phyloP scores from a whole-genome alignment of 1,140 invertebrate genomes.

The Pomacea maculata region DNA sequence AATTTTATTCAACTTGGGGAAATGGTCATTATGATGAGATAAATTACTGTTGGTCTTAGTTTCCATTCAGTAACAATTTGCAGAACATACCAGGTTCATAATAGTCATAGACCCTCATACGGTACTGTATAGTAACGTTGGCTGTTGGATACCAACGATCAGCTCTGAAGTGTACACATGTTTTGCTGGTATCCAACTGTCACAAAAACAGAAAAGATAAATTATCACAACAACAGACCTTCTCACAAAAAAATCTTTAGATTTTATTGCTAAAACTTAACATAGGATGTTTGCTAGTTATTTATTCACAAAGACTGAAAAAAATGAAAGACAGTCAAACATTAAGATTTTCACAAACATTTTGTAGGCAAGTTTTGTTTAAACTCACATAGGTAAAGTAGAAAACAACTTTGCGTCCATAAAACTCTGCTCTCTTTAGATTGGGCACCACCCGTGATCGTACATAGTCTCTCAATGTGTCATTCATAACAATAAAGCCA shows the following conservation, averaged over 20 bases:
- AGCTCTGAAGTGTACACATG: slow-evolving; percentile 91
- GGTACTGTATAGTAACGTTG: slow-evolving; percentile 92
- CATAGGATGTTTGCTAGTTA: too few relatives aligned
- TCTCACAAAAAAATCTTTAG: too few relatives aligned
- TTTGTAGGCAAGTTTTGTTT: too few relatives aligned
- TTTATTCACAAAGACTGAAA: too few relatives aligned
- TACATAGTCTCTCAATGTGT: slow-evolving; percentile 86
- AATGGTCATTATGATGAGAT: too few relatives aligned
- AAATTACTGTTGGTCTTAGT: too few relatives aligned
- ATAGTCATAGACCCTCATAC: slow-evolving; percentile 93
- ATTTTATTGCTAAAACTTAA: too few relatives aligned
- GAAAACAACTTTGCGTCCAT: slow-evolving; percentile 83
- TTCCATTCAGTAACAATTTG: not conserved
- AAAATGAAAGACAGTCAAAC: too few relatives aligned
- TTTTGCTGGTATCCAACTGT: slow-evolving; percentile 67
- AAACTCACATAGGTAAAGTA: slow-evolving; percentile 70
- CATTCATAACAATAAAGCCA: slow-evolving; percentile 92
- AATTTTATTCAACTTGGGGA: too few relatives aligned
- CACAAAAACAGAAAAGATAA: not conserved
- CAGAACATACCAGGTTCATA: slow-evolving; percentile 87
- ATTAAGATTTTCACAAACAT: too few relatives aligned
- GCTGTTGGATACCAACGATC: slow-evolving; percentile 96
- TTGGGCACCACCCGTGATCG: slow-evolving; percentile 76
- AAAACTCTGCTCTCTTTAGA: slow-evolving; percentile 84
- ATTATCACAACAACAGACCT: not conserved